phyloP scores from a whole-genome alignment of 2,113 vertebrate species.

The Elephas maximus region DNA sequence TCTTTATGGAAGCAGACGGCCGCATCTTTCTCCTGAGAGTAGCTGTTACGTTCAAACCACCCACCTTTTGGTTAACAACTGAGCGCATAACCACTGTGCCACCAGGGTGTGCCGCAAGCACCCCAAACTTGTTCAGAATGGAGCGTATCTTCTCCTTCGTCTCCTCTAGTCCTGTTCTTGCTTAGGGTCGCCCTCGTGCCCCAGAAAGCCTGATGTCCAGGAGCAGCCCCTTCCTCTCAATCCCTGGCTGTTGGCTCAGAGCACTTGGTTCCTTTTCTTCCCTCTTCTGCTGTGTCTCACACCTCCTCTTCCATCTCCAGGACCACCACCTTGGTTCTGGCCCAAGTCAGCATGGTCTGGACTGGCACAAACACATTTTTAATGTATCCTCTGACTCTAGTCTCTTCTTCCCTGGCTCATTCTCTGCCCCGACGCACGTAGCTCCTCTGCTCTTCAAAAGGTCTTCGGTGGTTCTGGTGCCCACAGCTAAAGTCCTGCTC shows the following conservation, averaged over 20 bases:
- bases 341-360: not conserved
- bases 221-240: not conserved
- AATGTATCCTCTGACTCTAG: not conserved
- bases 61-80: too few relatives aligned
- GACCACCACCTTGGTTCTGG: not conserved
- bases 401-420: not conserved
- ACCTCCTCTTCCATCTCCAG: not conserved
- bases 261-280: not conserved
- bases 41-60: too few relatives aligned
- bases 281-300: not conserved
- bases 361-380: not conserved
- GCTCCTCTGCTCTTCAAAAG: not conserved
- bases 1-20: too few relatives aligned
- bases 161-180: not conserved
- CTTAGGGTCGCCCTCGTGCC: not conserved
- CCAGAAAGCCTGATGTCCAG: not conserved
- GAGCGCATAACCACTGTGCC: too few relatives aligned
- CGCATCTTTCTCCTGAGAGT: too few relatives aligned
- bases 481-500: not conserved
- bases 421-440: not conserved
- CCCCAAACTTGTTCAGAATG: not conserved
- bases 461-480: not conserved
- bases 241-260: not conserved
- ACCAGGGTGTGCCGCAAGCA: not conserved
- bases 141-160: not conserved